These are phyloP conservation scores for Lithobates pipiens DNA, from an alignment of 2,797 vertebrate genomes.

Conservation along the genomic window DNA sequence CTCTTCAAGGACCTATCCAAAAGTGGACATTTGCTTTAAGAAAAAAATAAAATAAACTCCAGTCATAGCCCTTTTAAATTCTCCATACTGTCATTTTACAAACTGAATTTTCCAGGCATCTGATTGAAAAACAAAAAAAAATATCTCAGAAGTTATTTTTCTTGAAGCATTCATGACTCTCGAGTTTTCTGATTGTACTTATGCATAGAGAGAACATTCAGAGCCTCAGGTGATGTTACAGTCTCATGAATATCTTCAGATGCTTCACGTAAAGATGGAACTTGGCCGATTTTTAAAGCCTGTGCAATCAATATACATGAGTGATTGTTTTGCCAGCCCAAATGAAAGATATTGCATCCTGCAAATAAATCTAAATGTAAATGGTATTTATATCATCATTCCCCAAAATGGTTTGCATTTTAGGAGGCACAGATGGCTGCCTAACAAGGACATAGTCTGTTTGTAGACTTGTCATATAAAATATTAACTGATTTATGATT, in stretches of 20 bases:
- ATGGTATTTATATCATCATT: constrained; percentile 25
- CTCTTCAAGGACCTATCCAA: too few species aligned
- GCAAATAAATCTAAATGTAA: constrained; percentile 57
- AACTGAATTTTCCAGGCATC: background rate
- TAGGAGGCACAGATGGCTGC: constrained; percentile 35
- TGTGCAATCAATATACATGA: constrained; percentile 49
- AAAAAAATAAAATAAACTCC: background rate
- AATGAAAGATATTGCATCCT: constrained; percentile 27
- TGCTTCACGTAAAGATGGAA: constrained; percentile 34
- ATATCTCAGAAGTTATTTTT: constrained; percentile 21
- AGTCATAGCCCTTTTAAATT: background rate
- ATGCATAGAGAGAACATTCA: constrained; percentile 43
- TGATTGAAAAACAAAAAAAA: background rate
- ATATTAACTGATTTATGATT: constrained; percentile 62
- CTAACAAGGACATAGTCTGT: constrained; percentile 56
- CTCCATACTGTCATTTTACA: background rate
- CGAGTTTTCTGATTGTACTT: constrained; percentile 44
- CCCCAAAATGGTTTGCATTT: constrained; percentile 7
- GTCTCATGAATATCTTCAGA: constrained; percentile 56
- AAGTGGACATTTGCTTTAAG: too few species aligned
- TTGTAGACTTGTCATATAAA: constrained; percentile 62
- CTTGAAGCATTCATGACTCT: constrained; percentile 10
- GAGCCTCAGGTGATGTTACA: constrained; percentile 38
- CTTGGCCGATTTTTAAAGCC: constrained; percentile 17
- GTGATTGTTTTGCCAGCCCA: constrained; percentile 43